A percentile compares a stretch with the other conserved stretches of the same genome.
phyloP scores from a whole-genome alignment of 1,140 invertebrate genomes.

The Achroia grisella region DNA sequence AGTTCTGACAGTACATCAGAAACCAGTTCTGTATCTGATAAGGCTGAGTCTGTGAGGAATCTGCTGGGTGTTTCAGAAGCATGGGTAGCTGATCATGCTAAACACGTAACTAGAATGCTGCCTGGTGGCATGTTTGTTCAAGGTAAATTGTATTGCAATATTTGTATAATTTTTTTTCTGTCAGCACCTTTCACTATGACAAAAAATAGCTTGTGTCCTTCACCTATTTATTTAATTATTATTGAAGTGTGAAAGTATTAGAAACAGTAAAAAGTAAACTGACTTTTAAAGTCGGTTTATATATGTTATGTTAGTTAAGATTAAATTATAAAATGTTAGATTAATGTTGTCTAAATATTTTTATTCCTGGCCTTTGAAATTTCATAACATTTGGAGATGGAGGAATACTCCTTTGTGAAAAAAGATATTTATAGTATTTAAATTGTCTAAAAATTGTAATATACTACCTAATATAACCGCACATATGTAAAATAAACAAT shows the following conservation, averaged over 20 bases:
- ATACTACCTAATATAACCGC: too few species aligned
- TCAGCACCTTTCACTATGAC: too few species aligned
- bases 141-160: constrained; percentile 62
- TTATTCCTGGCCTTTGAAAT: too few species aligned
- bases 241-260: too few species aligned
- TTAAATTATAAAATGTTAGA: not conserved
- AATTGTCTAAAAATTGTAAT: too few species aligned
- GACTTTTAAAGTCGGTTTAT: too few species aligned
- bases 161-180: too few species aligned
- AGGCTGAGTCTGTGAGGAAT: constrained; percentile 23
- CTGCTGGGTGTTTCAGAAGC: constrained; percentile 72
- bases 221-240: too few species aligned
- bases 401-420: not conserved
- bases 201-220: too few species aligned
- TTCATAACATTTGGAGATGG: too few species aligned
- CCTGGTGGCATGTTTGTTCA: constrained; percentile 87
- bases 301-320: not conserved
- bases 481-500: too few species aligned
- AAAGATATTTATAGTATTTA: not conserved
- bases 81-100: constrained; percentile 81
- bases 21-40: constrained; percentile 36
- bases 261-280: too few species aligned
- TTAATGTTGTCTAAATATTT: not conserved
- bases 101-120: constrained; percentile 85
- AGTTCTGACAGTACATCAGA: constrained; percentile 31